A percentile compares a stretch with the other conserved stretches of the same genome.
These are phyloP conservation scores for Pseudomyrmex pallidus DNA, from an alignment of 1,140 invertebrate species.

Conservation along the genomic window DNA sequence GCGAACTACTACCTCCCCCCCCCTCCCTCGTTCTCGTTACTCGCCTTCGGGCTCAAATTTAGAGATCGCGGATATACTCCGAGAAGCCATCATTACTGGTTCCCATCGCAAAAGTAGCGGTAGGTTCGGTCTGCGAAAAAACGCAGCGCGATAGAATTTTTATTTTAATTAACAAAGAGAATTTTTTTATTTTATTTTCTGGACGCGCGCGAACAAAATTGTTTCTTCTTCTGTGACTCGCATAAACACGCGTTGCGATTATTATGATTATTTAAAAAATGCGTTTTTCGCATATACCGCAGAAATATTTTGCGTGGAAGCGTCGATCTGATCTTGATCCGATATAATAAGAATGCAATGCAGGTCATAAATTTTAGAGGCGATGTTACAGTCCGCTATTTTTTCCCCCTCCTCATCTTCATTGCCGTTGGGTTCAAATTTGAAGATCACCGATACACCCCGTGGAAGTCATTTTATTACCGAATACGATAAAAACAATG, in stretches of 20 bases:
- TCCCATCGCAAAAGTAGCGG: conserved; percentile 40
- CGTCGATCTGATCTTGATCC: conserved; percentile 30
- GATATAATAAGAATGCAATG: conserved; percentile 31
- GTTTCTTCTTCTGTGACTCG: not conserved
- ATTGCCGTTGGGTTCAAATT: conserved; percentile 48
- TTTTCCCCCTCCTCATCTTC: not conserved
- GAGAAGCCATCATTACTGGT: conserved; percentile 58
- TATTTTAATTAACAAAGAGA: conserved; percentile 38
- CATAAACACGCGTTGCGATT: no score
- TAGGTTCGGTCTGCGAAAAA: conserved; percentile 22
- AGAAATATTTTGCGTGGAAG: not conserved
- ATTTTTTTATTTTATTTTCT: not conserved
- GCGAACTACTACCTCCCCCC: conserved; percentile 46
- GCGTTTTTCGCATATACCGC: not conserved
- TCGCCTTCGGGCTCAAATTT: conserved; percentile 47
- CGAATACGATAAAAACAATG: conserved; percentile 35
- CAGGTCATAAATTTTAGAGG: conserved; percentile 38
- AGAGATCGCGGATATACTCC: conserved; percentile 65
- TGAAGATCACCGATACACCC: conserved; percentile 38
- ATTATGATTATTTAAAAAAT: no score
- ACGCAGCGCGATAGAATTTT: conserved; percentile 21
- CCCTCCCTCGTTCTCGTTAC: conserved; percentile 32
- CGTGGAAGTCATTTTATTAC: conserved; percentile 40
- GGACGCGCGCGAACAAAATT: not conserved
- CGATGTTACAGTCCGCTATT: conserved; percentile 37